Base-by-base conservation (phyloP, 2,888 invertebrate genomes). In the Tineola bisselliella region DNA sequence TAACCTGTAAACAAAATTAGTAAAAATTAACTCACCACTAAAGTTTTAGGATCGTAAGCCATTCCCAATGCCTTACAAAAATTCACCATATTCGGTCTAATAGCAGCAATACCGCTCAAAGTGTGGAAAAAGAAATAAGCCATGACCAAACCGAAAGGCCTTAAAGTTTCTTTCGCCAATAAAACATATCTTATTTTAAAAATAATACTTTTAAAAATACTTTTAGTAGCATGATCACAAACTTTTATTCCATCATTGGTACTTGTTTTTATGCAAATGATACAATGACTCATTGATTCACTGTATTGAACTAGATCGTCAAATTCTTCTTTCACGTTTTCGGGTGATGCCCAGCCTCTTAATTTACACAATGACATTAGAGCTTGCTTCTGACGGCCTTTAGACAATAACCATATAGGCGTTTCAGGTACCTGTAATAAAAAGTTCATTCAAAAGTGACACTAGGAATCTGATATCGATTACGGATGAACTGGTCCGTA, bases 361-460 rank as follows among this genome's bases (percentile, higher is more conserved):
- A 90, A 77, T 65, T 87, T 86, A 64, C 89, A 88, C n/a, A 90
- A 74, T 0, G 90, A 87, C 31, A 70, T 74, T 10, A 87, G 66
- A 0, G 90, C 89, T 10, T 89, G 89, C 67, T 87, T 84, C 65
- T 81, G 79, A 0, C 88, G 77, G 8, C 89, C 88, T 65, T 88
- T 88, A 0, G 89, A 88, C 62, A 90, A 65, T n/a, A 90, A 71
- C 90, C 89, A 90, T 67, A 89, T 79, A 43, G 89, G 90, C 6
- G 89, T 88, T 73, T 90, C 90, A 0, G 90, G 90, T 1, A 89
- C 86, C 89, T 89, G 72, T 38, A 69, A 68, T 44, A 10, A 31
- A 31, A 31, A 31, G 5, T 31, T 31, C 31, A 10, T 31, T 25
- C 25, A 6, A 4, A 25, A 25, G 25, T 25, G 25, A 25, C 2